A percentile compares a stretch with the other conserved stretches of the same genome.
These are phyloP conservation scores for Phrixothrix hirtus DNA, from an alignment of 2,888 invertebrate genomes.

Conservation along the genomic window DNA sequence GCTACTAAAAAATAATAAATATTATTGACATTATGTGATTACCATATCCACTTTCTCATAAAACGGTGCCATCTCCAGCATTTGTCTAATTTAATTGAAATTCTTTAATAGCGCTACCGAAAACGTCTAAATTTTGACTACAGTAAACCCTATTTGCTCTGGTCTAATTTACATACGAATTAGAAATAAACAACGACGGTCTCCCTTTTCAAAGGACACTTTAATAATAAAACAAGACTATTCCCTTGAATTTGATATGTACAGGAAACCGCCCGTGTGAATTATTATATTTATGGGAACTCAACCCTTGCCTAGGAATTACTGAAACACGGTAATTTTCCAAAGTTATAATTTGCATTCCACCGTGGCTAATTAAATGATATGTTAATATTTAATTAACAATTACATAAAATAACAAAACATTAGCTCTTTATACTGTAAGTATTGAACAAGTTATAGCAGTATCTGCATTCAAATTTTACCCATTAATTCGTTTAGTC, in stretches of 20 bases:
- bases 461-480: constrained; percentile 8
- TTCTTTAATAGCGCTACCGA: background rate
- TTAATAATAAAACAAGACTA: background rate
- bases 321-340: no score
- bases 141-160: background rate
- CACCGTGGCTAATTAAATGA: background rate
- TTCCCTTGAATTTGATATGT: background rate
- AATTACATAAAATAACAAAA: no score
- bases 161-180: background rate
- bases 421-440: no score
- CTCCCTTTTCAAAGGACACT: background rate
- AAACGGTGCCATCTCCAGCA: no score
- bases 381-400: background rate
- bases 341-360: no score
- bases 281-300: background rate
- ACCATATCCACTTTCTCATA: no score
- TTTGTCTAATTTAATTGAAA: background rate
- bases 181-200: background rate
- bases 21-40: no score
- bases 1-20: no score
- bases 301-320: background rate
- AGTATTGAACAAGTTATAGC: no score
- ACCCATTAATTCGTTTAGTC: constrained; percentile 18
- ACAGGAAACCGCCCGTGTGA: background rate
- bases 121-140: background rate